phyloP scores from a whole-genome alignment of 1,140 invertebrate species.

The Hylaeus volcanicus region DNA sequence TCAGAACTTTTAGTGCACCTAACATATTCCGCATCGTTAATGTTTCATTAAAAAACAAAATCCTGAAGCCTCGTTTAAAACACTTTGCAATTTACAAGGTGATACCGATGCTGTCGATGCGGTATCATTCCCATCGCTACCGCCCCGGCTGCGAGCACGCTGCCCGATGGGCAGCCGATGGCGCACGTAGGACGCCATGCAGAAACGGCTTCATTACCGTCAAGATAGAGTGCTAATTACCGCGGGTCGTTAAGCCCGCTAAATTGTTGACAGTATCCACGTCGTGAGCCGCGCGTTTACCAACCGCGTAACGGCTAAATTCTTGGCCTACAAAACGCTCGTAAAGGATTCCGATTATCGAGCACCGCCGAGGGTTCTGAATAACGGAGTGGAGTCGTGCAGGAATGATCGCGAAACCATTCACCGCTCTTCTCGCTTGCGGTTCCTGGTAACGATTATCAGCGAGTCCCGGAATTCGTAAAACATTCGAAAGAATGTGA shows the following conservation, averaged over 20 bases:
- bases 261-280: conserved; percentile 63
- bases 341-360: conserved; percentile 22
- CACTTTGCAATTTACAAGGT: too few species aligned
- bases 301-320: conserved; percentile 40
- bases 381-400: conserved; percentile 6
- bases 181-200: conserved; percentile 39
- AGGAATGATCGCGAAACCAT: conserved; percentile 10
- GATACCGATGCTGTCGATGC: too few species aligned
- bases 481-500: neutral
- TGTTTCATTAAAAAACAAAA: too few species aligned
- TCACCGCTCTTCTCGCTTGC: neutral
- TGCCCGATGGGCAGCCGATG: neutral
- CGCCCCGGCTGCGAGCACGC: neutral
- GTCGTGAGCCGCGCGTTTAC: conserved; percentile 36
- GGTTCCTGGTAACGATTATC: conserved; percentile 7
- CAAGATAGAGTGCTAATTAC: conserved; percentile 72
- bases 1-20: too few species aligned
- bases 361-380: neutral
- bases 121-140: too few species aligned
- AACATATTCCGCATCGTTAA: too few species aligned
- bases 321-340: conserved; percentile 28
- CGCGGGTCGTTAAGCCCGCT: conserved; percentile 67
- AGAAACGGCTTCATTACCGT: conserved; percentile 69
- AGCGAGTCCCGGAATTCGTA: neutral
- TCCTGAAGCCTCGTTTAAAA: too few species aligned